Conservation (phyloP, 2,888 invertebrate species). For the Agonopterix heracliana region DNA sequence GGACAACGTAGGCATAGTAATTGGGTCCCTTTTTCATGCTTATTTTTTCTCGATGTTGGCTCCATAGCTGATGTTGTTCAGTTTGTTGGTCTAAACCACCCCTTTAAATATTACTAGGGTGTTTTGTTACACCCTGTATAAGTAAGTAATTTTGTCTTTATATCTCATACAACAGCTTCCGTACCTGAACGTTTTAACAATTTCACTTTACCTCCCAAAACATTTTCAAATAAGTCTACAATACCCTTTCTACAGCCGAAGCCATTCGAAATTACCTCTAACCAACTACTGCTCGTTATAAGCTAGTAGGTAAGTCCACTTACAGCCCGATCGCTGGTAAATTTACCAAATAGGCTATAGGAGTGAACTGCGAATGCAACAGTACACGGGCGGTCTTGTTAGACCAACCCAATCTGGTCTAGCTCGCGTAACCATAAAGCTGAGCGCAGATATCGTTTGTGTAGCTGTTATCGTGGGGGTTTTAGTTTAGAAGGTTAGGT, state of each 20-base stretch:
- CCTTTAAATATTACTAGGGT: too few relatives aligned
- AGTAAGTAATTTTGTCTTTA: too few relatives aligned
- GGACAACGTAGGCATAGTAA: too few relatives aligned
- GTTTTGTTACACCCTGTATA: too few relatives aligned
- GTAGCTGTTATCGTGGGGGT: too few relatives aligned
- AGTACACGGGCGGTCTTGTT: conserved; percentile 53
- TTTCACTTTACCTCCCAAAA: neutral
- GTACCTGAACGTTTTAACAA: neutral
- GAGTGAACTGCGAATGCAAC: conserved; percentile 46
- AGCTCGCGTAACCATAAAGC: conserved; percentile 35
- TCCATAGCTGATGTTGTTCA: too few relatives aligned
- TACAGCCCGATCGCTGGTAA: conserved; percentile 40
- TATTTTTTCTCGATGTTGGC: too few relatives aligned
- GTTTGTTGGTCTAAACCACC: too few relatives aligned
- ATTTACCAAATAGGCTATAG: conserved; percentile 60
- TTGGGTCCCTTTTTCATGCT: too few relatives aligned
- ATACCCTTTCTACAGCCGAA: neutral
- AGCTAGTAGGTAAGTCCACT: conserved; percentile 24
- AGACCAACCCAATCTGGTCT: conserved; percentile 52
- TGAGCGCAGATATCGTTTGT: conserved; percentile 1
- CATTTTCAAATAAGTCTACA: neutral
- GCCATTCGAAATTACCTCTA: neutral
- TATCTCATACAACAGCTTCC: too few relatives aligned
- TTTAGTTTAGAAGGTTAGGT: too few relatives aligned
- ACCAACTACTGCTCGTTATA: conserved; percentile 13